Evolutionary conservation across 2,797 vertebrate genomes (phyloP), one percentile per base, ranked within the genome.

Genomic region (Lates japonicus): DNA sequence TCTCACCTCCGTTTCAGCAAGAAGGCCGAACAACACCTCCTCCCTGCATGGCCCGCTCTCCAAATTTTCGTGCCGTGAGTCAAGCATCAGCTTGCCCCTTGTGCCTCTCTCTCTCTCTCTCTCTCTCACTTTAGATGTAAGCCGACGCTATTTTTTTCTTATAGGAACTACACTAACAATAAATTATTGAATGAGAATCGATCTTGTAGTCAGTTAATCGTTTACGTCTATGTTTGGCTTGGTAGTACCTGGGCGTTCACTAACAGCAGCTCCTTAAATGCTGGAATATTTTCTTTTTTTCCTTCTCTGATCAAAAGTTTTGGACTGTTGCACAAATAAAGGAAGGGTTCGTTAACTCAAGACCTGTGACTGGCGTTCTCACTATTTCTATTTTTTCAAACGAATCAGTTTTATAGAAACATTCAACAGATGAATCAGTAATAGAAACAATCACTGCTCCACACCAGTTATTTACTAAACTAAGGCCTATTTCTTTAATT

Each of bases 1-100:
- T 86, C 63, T 83, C 86, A 84, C 82, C 88, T 90, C 70, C 2
- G 31, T 46, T 54, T 74, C 3, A 66, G 72, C 66, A 76, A 64
- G 31, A n/a, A 74, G 44, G 70, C 67, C 54, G 57, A 80, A 63
- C 71, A 55, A 57, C 80, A 52, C 70, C 69, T 66, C 44, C 35
- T 25, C 52, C 44, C 73, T 61, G 31, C 2, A 75, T 48, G 51
- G 51, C 37, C 37, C 58, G 12, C 58, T 25, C 66, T 58, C 60
- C 75, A 80, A 8, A 46, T 87, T 70, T 82, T 54, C 83, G n/a
- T n/a, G n/a, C n/a, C n/a, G n/a, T n/a, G n/a, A 58, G 75, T 81
- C 48, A 54, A 74, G 79, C 62, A 29, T 71, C 78, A 48, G 22
- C 52, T 48, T 76, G 77, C 6, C 85, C 84, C n/a, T n/a, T n/a